Base-by-base conservation (phyloP, 2,888 invertebrate genomes). In the Hydropsyche betteni region DNA sequence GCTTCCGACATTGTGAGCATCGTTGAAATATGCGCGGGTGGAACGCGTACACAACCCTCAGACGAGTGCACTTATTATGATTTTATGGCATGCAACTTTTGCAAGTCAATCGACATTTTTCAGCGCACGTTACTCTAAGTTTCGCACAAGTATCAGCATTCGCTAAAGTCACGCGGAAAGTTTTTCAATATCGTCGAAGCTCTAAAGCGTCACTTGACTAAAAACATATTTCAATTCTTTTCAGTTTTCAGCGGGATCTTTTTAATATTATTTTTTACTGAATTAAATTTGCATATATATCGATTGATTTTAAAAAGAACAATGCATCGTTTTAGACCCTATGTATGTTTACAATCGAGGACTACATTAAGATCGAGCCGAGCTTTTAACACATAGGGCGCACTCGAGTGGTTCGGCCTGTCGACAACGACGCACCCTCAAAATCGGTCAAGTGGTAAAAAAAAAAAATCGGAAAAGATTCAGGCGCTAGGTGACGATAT, bases 161-260 rank as follows among this genome's bases (percentile, higher is more conserved):
- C 68, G 52, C 50, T 24, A 50, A 68, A 74, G 58, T 74, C 74
- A 76, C 73, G 74, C 16, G 71, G 69, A 79, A 79, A 79, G 76
- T 79, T 79, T 79, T 79, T 79, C 79, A 79, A 79, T 79, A 79
- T 79, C 79, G 77, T 51, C 69, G 74, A 74, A 76, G 68, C 75
- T 76, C 55, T 10, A 71, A 58, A 64, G 75, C 44, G 69, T 69
- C 64, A 74, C 75, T 75, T 72, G 74, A 77, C 77, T 78, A 77
- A 77, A 78, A 78, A 71, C 53, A 77, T 77, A 78, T 78, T 77
- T 77, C 76, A 77, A 76, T 75, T 77, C 71, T 74, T 10, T 52
- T 53, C 50, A 68, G 64, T 74, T 75, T 71, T 76, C 44, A 44
- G 44, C 6, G 44, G 10, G 58, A 16, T 24, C 53, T n/a, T 58